Conservation (phyloP, 2,888 invertebrate genomes). For the Cheilosia grossa region DNA sequence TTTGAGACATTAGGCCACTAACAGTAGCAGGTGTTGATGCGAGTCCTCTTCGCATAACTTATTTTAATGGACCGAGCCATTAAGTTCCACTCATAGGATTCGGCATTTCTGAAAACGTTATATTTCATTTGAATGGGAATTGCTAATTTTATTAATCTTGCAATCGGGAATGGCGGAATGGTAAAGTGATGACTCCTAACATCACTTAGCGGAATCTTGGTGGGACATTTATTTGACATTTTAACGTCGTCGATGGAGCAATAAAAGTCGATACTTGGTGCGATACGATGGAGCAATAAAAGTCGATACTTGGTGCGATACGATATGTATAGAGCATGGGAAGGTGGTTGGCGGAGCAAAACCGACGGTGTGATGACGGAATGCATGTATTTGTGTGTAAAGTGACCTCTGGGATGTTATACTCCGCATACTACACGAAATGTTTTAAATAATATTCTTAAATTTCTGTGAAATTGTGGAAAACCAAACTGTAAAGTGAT, state of each 20-base stretch:
- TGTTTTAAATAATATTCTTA: too few relatives aligned
- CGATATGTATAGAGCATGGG: too few relatives aligned
- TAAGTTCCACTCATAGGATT: constrained; percentile 51
- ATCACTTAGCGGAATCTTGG: not conserved
- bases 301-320: not conserved
- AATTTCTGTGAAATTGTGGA: too few relatives aligned
- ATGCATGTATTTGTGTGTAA: too few relatives aligned
- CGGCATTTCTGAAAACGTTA: constrained; percentile 60
- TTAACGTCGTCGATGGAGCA: not conserved
- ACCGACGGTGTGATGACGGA: too few relatives aligned
- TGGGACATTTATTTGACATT: not conserved
- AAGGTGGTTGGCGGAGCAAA: too few relatives aligned
- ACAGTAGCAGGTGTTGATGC: constrained; percentile 65
- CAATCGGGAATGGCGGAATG: constrained; percentile 43
- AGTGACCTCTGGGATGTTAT: too few relatives aligned
- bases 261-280: not conserved
- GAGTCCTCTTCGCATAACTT: constrained; percentile 70
- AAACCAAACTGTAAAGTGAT: too few relatives aligned
- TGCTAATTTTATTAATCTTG: constrained; percentile 66
- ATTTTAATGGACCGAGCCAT: constrained; percentile 70
- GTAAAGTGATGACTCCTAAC: not conserved
- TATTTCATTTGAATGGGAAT: constrained; percentile 63
- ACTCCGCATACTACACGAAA: too few relatives aligned
- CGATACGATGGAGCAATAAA: not conserved
- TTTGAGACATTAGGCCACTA: constrained; percentile 69